phyloP scores from a whole-genome alignment of 2,888 invertebrate genomes.

The Pachycephus smyrnensis region DNA sequence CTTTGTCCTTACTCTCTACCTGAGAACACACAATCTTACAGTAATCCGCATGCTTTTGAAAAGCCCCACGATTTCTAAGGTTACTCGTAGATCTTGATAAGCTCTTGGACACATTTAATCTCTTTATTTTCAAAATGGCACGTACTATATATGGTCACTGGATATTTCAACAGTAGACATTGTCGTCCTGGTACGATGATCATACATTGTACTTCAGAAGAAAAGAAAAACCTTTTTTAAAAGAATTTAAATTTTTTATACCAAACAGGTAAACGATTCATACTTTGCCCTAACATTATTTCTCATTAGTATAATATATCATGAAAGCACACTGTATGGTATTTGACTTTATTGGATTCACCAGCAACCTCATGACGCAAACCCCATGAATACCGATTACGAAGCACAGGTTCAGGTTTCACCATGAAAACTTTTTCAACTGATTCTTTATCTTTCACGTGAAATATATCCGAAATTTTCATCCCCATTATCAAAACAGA shows the following conservation, averaged over 20 bases:
- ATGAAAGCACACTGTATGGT: not conserved
- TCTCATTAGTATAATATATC: not conserved
- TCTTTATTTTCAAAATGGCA: constrained; percentile 9
- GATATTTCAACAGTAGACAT: not conserved
- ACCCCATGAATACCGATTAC: not conserved
- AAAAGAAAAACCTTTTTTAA: not conserved
- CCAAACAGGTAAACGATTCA: not conserved
- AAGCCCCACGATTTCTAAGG: not conserved
- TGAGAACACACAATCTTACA: not conserved
- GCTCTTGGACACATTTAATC: not conserved
- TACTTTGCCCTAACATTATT: not conserved
- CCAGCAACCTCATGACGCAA: not conserved
- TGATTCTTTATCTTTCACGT: not conserved
- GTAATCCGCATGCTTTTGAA: not conserved
- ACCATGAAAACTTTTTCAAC: not conserved
- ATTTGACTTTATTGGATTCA: not conserved
- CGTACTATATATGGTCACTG: constrained; percentile 1
- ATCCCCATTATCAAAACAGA: not conserved
- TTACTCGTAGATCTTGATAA: not conserved
- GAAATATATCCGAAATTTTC: not conserved
- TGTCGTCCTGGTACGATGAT: not conserved
- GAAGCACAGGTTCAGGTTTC: not conserved
- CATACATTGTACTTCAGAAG: not conserved
- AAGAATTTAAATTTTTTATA: not conserved
- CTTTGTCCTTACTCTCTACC: not conserved